A percentile compares a stretch with the other conserved stretches of the same genome.
phyloP scores from a whole-genome alignment of 2,113 vertebrate genomes.

The Oenanthe oenanthe region DNA sequence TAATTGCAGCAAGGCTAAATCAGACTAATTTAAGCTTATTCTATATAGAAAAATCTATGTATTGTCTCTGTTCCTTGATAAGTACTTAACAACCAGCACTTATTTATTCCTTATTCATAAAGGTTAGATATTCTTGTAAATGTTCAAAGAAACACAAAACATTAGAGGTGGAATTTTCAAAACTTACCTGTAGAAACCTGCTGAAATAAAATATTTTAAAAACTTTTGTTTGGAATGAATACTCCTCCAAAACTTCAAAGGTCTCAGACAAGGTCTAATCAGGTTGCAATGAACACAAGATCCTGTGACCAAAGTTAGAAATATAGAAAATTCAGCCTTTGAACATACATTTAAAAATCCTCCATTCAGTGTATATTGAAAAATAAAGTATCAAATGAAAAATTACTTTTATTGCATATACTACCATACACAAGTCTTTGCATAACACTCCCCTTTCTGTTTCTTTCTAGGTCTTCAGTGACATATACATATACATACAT shows the following conservation, averaged over 20 bases:
- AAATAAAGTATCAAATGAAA: not conserved
- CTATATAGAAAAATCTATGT: not conserved
- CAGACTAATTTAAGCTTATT: not conserved
- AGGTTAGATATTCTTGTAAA: not conserved
- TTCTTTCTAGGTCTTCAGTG: not conserved
- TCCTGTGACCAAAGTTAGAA: not conserved
- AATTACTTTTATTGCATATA: not conserved
- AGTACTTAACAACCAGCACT: not conserved
- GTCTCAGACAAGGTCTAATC: not conserved
- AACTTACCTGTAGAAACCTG: not conserved
- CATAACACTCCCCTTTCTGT: not conserved
- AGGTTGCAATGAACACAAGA: accelerated
- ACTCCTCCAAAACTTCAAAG: not conserved
- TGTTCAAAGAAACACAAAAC: not conserved
- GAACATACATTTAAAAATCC: not conserved
- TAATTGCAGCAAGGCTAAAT: not conserved
- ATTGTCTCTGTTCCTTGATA: not conserved
- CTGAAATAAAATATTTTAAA: not conserved
- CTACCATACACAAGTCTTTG: not conserved
- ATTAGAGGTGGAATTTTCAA: not conserved
- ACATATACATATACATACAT: too few relatives aligned
- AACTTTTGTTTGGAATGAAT: not conserved
- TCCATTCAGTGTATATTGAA: not conserved
- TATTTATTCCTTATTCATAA: not conserved
- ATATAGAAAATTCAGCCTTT: not conserved